A percentile compares a stretch with the other conserved stretches of the same genome.
phyloP scores from a whole-genome alignment of 2,888 invertebrate genomes.

The Euzetes globulus region DNA sequence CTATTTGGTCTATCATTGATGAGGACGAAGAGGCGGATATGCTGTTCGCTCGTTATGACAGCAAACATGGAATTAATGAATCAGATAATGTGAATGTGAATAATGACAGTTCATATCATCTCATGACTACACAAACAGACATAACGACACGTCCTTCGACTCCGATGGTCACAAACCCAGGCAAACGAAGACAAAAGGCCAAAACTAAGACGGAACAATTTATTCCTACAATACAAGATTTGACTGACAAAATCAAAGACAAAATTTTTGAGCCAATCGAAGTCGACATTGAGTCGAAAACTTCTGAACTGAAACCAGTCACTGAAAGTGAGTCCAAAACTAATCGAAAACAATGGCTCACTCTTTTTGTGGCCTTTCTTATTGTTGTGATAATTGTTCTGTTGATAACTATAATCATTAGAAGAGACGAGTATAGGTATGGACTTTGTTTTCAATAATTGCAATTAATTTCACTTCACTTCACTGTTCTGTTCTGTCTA shows the following conservation, averaged over 20 bases:
- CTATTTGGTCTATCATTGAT: background rate
- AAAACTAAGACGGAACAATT: background rate
- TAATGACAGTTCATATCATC: background rate
- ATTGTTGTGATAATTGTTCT: background rate
- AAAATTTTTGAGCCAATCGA: background rate
- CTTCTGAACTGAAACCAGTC: background rate
- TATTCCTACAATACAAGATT: background rate
- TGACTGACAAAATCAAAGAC: background rate
- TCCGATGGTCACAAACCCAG: background rate
- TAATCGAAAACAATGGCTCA: background rate
- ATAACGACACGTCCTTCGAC: background rate
- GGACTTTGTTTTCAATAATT: too few species aligned
- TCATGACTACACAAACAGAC: background rate
- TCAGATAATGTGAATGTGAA: background rate
- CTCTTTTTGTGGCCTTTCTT: background rate
- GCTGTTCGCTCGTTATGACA: background rate
- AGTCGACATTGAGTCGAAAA: background rate
- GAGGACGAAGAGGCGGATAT: conserved; percentile 9
- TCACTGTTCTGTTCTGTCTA: too few species aligned
- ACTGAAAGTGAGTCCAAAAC: background rate
- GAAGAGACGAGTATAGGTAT: conserved; percentile 21
- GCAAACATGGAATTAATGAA: background rate
- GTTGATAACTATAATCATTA: background rate
- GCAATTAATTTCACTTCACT: background rate
- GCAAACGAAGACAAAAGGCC: background rate